phyloP scores from a whole-genome alignment of 2,797 vertebrate species.

The Gallinago nigripennis region DNA sequence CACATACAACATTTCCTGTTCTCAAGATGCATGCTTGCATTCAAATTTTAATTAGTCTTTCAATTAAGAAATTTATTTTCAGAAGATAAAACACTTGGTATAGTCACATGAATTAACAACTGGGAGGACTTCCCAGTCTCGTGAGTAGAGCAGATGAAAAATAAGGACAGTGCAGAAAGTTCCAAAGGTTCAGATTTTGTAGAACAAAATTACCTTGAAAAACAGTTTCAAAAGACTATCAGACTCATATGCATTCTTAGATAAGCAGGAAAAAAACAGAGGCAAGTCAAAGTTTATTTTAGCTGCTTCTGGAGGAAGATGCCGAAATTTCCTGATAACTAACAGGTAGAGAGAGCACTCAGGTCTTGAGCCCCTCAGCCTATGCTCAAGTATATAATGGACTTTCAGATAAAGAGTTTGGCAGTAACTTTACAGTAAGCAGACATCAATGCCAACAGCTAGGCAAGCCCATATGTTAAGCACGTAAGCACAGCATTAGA shows the following conservation, averaged over 20 bases:
- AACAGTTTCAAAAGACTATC: not conserved
- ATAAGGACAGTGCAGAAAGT: not conserved
- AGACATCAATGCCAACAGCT: not conserved
- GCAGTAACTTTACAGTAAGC: not conserved
- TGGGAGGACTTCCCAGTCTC: not conserved
- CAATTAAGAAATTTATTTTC: not conserved
- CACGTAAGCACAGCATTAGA: not conserved
- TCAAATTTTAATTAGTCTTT: not conserved
- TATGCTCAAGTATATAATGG: rapidly evolving
- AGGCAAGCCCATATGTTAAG: not conserved
- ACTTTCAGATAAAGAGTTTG: not conserved
- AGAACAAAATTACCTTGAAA: conserved; percentile 5
- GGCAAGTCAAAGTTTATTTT: not conserved
- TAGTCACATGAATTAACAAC: not conserved
- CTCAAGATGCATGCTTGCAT: not conserved
- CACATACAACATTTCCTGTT: not conserved
- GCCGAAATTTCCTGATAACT: not conserved
- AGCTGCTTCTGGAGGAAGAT: not conserved
- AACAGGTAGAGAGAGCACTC: not conserved
- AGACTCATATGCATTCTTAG: not conserved
- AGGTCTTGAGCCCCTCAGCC: not conserved
- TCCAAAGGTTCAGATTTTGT: not conserved
- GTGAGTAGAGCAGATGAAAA: not conserved
- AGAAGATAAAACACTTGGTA: not conserved
- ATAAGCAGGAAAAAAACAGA: not conserved